Evolutionary conservation across 2,113 vertebrate species (phyloP), one percentile per base, ranked within the genome.

Genomic region (Callorhinus ursinus): DNA sequence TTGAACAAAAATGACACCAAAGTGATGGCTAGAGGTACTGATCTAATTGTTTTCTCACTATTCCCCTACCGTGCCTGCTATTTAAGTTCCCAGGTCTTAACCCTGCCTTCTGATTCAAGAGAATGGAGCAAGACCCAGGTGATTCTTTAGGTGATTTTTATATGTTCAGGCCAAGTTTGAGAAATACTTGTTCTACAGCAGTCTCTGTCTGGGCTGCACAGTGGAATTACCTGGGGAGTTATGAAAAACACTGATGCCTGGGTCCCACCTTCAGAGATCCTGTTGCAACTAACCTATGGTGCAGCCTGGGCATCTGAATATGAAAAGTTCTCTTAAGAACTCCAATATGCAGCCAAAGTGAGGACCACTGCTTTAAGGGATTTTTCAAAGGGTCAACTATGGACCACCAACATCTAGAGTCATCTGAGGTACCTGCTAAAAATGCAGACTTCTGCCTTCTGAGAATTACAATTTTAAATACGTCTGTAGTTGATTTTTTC

Each of bases 391-490:
- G 63, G 51, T 77, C 3, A 46, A 74, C 26, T 72, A 24, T 61
- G 46, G n/a, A 67, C 8, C 57, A 69, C 18, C 24, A 72, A 77
- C 1, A 74, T 67, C 7, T 36, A 77, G 31, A 89, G 76, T 88
- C 57, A 93, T 31, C 49, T 42, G 57, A 9, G 46, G 36, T 96
- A 8, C 42, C 59, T 89, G 33, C n/a, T 89, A 94, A 94, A 95
- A 96, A 83, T 61, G 55, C 5, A n/a, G 65, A 82, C 14, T 89
- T 97, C 26, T 90, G 57, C 53, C 12, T 46, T 97, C 81, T 96
- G 65, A 93, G 39, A 97, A 87, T 63, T 42, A 94, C 31, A 89
- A 72, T 79, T 92, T 94, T 90, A 76, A 91, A n/a, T 49, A 67
- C 28, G 14, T 71, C 33, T 90, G n/a, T 57, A 90, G 84, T 33